A percentile compares a stretch with the other conserved stretches of the same genome.
Conservation (phyloP, 1,140 invertebrate genomes). For the Bombus balteatus region DNA sequence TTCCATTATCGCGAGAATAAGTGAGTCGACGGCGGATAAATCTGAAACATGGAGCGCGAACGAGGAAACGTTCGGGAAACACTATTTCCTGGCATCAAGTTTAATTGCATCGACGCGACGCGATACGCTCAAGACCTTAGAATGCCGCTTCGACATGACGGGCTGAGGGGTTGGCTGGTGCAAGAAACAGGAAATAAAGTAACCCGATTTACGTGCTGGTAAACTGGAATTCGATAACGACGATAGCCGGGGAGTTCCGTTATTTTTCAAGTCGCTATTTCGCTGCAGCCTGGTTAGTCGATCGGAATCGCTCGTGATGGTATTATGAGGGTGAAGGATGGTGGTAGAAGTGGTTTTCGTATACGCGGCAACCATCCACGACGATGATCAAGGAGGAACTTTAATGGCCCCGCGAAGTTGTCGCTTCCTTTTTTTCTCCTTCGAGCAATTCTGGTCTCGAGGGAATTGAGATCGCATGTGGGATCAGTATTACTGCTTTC, state of each 20-base stretch:
- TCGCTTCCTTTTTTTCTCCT: no score
- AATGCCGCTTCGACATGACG: neutral
- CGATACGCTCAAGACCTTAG: neutral
- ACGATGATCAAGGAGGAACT: constrained; percentile 11
- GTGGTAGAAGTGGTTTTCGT: neutral
- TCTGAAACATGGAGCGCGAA: neutral
- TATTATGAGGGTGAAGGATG: neutral
- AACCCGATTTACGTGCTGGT: constrained; percentile 42
- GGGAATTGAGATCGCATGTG: constrained; percentile 1
- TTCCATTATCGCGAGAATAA: neutral
- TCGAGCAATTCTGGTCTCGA: neutral
- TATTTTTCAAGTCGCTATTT: constrained; percentile 31
- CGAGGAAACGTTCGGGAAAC: neutral
- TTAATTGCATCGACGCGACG: constrained; percentile 39
- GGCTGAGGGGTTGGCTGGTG: neutral
- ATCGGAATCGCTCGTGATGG: neutral
- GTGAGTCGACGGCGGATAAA: neutral
- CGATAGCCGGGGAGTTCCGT: constrained; percentile 26
- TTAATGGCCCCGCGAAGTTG: neutral
- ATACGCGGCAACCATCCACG: neutral
- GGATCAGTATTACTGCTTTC: constrained; percentile 8
- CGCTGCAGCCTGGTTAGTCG: neutral
- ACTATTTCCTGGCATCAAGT: constrained; percentile 31
- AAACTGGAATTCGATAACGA: constrained; percentile 38
- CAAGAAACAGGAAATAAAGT: constrained; percentile 41